Evolutionary conservation across 92 coral and sea anemone species (phyloP).

Genomic region (Parazoanthus atlanticus): DNA sequence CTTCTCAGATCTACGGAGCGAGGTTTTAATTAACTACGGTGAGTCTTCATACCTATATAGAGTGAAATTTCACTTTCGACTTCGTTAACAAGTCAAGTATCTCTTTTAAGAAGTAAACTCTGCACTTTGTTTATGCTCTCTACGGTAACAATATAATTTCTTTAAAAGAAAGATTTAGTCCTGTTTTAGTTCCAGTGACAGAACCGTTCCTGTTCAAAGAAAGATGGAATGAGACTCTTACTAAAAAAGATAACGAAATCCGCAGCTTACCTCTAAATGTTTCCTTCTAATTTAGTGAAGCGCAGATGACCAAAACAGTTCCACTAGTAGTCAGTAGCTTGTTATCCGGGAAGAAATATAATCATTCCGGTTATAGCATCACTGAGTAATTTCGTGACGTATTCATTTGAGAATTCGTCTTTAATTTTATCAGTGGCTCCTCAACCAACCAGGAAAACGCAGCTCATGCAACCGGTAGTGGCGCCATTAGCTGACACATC

Average conservation of each 20-base stretch:
- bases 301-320: background rate
- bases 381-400: background rate
- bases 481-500: background rate
- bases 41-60: too few relatives aligned
- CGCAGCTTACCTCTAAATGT: background rate
- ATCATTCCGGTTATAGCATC: background rate
- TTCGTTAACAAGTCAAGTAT: too few relatives aligned
- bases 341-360: background rate
- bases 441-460: background rate
- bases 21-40: too few relatives aligned
- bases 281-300: background rate
- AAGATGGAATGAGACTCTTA: too few relatives aligned
- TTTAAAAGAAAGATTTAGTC: background rate
- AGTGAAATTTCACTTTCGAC: too few relatives aligned
- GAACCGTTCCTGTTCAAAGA: background rate
- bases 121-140: too few relatives aligned
- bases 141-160: too few relatives aligned
- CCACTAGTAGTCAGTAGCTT: background rate
- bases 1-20: too few relatives aligned
- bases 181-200: background rate
- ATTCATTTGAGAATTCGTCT: background rate
- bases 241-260: background rate
- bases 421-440: background rate
- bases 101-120: too few relatives aligned
- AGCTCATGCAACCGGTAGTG: background rate